Conservation (phyloP, 2,113 vertebrate genomes). For the Isurus oxyrinchus region DNA sequence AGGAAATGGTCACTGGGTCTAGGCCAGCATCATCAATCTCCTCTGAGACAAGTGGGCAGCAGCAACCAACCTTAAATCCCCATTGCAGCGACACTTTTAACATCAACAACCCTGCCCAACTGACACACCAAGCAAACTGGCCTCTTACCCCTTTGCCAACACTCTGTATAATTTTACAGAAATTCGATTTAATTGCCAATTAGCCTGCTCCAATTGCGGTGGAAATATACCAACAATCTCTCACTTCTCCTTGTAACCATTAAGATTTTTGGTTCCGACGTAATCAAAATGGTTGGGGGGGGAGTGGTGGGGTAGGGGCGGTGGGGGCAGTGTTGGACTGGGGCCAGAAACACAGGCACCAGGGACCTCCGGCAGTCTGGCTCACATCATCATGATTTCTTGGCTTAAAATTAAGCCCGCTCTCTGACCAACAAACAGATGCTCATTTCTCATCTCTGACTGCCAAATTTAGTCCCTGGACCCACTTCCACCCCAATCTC, state of each 20-base stretch:
- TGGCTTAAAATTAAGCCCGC: neutral
- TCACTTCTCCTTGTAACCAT: neutral
- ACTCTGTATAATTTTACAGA: neutral
- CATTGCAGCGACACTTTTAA: neutral
- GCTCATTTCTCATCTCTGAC: neutral
- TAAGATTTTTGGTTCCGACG: accelerated
- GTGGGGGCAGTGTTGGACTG: too few species aligned
- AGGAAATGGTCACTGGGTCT: too few species aligned
- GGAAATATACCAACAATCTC: neutral
- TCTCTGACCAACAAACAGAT: neutral
- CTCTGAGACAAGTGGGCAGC: neutral
- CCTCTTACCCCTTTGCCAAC: neutral
- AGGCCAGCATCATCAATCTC: neutral
- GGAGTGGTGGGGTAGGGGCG: too few species aligned
- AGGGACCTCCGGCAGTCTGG: too few species aligned
- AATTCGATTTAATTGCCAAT: neutral
- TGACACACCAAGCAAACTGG: neutral
- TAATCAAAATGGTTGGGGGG: neutral
- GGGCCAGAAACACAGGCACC: too few species aligned
- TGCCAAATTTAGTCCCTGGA: neutral
- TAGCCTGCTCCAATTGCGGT: neutral
- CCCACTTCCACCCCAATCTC: neutral
- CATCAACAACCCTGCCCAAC: neutral
- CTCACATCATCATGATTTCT: neutral
- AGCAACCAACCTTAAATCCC: neutral